These are phyloP conservation scores for Malthinus seriepunctatus DNA, from an alignment of 2,888 invertebrate genomes.

Conservation along the genomic window DNA sequence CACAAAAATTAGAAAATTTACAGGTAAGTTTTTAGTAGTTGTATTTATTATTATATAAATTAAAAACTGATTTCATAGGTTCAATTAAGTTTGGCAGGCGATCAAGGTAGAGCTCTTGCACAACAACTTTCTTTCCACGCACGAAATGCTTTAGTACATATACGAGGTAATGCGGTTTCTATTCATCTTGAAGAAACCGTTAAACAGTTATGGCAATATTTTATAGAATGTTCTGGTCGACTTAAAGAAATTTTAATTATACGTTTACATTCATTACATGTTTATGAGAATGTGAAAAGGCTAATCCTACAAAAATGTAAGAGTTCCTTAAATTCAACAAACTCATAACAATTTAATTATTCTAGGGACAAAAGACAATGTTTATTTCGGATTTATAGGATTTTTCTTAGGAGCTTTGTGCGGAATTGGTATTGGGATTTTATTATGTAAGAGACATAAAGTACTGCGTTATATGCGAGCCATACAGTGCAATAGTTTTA, in stretches of 20 bases:
- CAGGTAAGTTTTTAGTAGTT: conserved; percentile 40
- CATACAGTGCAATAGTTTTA: conserved; percentile 54
- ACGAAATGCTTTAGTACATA: conserved; percentile 37
- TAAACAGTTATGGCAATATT: conserved; percentile 35
- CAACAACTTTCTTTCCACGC: conserved; percentile 40
- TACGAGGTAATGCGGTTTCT: conserved; percentile 41
- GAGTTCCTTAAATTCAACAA: background rate
- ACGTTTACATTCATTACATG: conserved; percentile 30
- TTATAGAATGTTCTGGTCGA: conserved; percentile 13
- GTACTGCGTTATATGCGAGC: conserved; percentile 56
- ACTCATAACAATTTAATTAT: conserved; percentile 14
- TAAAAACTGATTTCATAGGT: conserved; percentile 38
- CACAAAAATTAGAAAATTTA: conserved; percentile 48
- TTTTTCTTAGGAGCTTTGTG: conserved; percentile 53
- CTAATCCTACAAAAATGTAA: background rate
- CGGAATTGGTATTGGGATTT: conserved; percentile 52
- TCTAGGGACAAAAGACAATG: conserved; percentile 54
- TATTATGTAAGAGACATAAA: conserved; percentile 44
- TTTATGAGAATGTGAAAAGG: background rate
- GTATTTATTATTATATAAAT: background rate
- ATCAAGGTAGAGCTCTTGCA: conserved; percentile 44
- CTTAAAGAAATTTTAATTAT: conserved; percentile 40
- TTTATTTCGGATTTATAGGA: conserved; percentile 54
- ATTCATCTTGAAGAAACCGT: conserved; percentile 38
- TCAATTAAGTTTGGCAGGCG: conserved; percentile 43